Percentiles rank a stretch among this genome's conserved stretches.
Evolutionary conservation across 2,888 invertebrate genomes (phyloP).

Genomic region (Chirona hameri): DNA sequence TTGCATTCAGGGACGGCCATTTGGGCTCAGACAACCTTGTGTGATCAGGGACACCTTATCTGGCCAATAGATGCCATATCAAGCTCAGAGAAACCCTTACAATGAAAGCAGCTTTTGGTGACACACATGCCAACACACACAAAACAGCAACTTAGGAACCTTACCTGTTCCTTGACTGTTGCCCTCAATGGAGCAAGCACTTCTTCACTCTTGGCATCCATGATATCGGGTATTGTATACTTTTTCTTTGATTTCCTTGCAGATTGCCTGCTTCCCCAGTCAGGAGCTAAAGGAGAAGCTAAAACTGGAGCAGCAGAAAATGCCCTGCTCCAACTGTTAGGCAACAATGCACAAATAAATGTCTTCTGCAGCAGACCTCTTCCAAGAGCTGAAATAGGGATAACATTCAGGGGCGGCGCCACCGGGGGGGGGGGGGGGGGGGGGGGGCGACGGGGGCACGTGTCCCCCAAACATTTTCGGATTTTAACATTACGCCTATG

Average conservation of each 20-base stretch:
- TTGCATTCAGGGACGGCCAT: no score
- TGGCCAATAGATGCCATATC: no score
- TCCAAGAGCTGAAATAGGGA: background rate
- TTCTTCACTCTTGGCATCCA: background rate
- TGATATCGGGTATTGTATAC: background rate
- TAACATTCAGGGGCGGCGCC: no score
- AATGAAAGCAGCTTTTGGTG: no score
- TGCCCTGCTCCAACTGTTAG: background rate
- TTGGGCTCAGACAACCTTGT: no score
- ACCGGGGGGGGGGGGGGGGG: no score
- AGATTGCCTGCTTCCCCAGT: background rate
- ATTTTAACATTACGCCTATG: no score
- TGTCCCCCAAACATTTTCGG: no score
- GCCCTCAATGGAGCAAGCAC: background rate
- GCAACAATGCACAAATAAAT: background rate
- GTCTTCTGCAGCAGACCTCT: background rate
- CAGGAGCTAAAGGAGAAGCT: background rate
- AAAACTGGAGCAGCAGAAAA: background rate
- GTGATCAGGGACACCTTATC: no score
- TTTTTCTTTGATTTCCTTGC: background rate
- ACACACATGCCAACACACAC: no score
- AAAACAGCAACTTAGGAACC: background rate
- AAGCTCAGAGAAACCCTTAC: no score
- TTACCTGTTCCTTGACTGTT: conserved; percentile 12
- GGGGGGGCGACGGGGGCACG: no score